These are phyloP conservation scores for Morus bassanus DNA, from an alignment of 2,797 vertebrate species.

Conservation along the genomic window DNA sequence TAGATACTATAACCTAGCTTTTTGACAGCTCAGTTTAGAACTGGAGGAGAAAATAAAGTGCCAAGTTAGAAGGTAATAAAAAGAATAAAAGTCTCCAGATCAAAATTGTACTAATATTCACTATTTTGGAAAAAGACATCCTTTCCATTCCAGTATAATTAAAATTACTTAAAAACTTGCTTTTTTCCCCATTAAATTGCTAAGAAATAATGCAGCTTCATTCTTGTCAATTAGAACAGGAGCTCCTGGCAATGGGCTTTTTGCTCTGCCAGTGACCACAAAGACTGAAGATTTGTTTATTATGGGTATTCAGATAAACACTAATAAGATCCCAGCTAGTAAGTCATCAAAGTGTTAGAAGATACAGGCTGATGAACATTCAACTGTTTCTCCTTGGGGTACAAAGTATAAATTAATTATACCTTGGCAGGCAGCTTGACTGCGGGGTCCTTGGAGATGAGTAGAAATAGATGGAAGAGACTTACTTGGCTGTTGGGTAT, in stretches of 20 bases:
- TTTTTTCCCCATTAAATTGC: background rate
- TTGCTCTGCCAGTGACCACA: background rate
- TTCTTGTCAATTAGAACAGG: background rate
- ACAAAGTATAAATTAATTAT: slow-evolving; percentile 56
- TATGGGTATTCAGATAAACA: slow-evolving; percentile 13
- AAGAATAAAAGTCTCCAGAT: background rate
- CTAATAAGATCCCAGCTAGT: background rate
- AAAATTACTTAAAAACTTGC: background rate
- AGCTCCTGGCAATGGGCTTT: background rate
- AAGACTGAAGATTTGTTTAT: background rate
- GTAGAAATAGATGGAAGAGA: background rate
- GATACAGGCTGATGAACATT: background rate
- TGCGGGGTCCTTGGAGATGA: background rate
- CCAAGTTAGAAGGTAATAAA: background rate
- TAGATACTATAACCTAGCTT: background rate
- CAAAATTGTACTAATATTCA: background rate
- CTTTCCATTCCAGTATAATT: background rate
- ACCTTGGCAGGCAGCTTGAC: slow-evolving; percentile 34
- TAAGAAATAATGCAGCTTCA: background rate
- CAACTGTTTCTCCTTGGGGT: background rate
- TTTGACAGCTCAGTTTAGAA: background rate
- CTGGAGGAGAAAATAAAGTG: background rate
- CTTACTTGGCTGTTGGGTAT: slow-evolving; percentile 4
- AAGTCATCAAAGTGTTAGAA: background rate
- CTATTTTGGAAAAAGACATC: background rate